A percentile compares a stretch with the other conserved stretches of the same genome.
These are phyloP conservation scores for Zaprionus ghesquierei DNA, from an alignment of 1,140 invertebrate species.

Conservation along the genomic window DNA sequence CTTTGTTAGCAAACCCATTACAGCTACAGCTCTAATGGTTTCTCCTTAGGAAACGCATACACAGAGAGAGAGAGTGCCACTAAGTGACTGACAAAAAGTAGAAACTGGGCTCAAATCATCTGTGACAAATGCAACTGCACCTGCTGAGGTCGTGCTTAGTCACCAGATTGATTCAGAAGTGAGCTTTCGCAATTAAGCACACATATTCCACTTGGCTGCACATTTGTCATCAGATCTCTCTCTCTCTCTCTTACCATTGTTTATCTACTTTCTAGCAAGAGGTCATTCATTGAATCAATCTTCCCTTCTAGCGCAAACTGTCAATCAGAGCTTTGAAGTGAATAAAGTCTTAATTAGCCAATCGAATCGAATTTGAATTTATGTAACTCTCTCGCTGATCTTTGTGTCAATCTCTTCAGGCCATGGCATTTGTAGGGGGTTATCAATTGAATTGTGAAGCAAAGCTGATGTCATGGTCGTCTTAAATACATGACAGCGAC, in stretches of 20 bases:
- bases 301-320: neutral
- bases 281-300: constrained; percentile 9
- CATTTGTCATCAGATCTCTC: neutral
- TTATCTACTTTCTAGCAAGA: neutral
- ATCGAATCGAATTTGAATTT: neutral
- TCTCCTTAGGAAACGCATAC: neutral
- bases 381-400: neutral
- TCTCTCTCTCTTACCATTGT: neutral
- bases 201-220: constrained; percentile 26
- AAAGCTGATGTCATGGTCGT: constrained; percentile 61
- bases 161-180: constrained; percentile 24
- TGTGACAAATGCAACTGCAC: constrained; percentile 28
- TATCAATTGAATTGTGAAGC: constrained; percentile 23
- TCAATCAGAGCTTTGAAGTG: neutral
- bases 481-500: constrained; percentile 63
- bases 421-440: constrained; percentile 5
- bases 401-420: constrained; percentile 20
- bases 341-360: neutral
- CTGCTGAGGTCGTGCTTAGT: neutral
- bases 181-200: constrained; percentile 8
- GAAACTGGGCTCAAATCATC: constrained; percentile 46
- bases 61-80: too few species aligned
- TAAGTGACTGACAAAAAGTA: constrained; percentile 6
- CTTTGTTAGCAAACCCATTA: neutral
- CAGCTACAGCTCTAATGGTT: neutral